phyloP scores from a whole-genome alignment of 2,113 vertebrate species.

The Eulemur rufifrons region DNA sequence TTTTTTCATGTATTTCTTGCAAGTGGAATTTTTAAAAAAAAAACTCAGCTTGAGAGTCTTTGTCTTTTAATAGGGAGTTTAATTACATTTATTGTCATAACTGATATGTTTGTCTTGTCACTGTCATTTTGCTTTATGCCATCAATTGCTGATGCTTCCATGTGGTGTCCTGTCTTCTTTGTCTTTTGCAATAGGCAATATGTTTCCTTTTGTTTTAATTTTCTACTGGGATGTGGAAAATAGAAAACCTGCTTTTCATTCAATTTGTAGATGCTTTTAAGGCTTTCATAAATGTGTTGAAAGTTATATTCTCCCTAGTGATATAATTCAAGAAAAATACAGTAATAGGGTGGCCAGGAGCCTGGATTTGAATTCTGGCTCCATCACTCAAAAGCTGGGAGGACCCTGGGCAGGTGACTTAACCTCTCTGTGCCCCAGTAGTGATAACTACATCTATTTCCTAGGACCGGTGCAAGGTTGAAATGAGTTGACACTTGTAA shows the following conservation, averaged over 20 bases:
- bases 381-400: not conserved
- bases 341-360: not conserved
- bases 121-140: slow-evolving; percentile 24
- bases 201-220: slow-evolving; percentile 51
- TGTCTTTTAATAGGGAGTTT: slow-evolving; percentile 13
- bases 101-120: not conserved
- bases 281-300: slow-evolving; percentile 10
- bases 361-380: not conserved
- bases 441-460: not conserved
- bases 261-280: not conserved
- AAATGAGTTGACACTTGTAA: not conserved
- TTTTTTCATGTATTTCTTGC: not conserved
- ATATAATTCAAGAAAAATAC: not conserved
- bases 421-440: not conserved
- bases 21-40: not conserved
- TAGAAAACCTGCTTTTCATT: slow-evolving; percentile 3
- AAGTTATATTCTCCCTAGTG: not conserved
- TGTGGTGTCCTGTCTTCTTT: not conserved
- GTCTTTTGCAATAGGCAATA: not conserved
- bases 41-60: not conserved
- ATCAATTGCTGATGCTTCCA: not conserved
- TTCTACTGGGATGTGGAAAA: slow-evolving; percentile 37
- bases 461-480: not conserved
- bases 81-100: slow-evolving; percentile 48
- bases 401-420: not conserved